Percentiles rank a stretch among this genome's conserved stretches.
These are phyloP conservation scores for Sebastes hubbsi DNA, from an alignment of 2,797 vertebrate species.

Conservation along the genomic window DNA sequence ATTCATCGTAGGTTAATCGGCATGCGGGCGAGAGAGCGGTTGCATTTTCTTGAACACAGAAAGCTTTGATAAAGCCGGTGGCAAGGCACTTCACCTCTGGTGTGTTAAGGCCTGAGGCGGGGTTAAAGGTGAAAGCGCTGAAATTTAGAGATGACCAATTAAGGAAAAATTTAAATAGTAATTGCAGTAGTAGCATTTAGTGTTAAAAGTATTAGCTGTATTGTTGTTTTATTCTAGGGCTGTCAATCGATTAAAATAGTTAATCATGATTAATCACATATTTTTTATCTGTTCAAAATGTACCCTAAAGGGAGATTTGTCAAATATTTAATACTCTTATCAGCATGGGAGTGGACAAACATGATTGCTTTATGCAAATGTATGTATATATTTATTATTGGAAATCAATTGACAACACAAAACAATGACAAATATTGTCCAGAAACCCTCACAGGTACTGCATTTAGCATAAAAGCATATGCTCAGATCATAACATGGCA, in stretches of 20 bases:
- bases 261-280: too few relatives aligned
- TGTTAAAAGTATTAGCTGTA: neutral
- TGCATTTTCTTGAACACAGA: conserved; percentile 58
- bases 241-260: neutral
- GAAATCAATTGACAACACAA: too few relatives aligned
- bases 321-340: too few relatives aligned
- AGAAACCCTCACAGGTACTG: too few relatives aligned
- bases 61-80: conserved; percentile 50
- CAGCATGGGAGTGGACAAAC: too few relatives aligned
- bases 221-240: neutral
- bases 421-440: too few relatives aligned
- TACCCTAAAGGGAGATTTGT: too few relatives aligned
- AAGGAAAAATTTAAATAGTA: neutral
- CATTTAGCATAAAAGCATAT: too few relatives aligned
- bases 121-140: conserved; percentile 1
- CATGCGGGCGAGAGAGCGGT: conserved; percentile 38
- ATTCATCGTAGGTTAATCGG: conserved; percentile 75
- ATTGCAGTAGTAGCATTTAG: neutral
- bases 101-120: neutral
- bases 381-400: too few relatives aligned
- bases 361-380: too few relatives aligned
- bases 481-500: too few relatives aligned
- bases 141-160: neutral
- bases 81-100: conserved; percentile 13
- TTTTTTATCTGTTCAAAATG: too few relatives aligned